phyloP scores from a whole-genome alignment of 2,113 vertebrate genomes.

The Isichthys henryi region DNA sequence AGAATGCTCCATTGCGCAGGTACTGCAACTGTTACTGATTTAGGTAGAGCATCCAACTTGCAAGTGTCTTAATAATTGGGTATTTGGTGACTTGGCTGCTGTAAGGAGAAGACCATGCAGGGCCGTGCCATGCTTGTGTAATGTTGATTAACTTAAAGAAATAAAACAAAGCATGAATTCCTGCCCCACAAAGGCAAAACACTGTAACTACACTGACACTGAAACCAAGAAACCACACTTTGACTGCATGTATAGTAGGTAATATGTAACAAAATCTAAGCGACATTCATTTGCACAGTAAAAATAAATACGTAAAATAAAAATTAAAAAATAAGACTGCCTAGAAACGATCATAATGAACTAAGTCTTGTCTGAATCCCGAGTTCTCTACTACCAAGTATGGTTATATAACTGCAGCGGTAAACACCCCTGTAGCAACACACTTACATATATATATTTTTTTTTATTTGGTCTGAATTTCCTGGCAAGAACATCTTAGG shows the following conservation, averaged over 20 bases:
- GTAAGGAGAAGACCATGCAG: neutral
- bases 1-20: slow-evolving; percentile 94
- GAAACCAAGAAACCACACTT: neutral
- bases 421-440: neutral
- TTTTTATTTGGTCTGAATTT: neutral
- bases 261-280: neutral
- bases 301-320: neutral
- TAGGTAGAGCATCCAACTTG: neutral
- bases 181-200: neutral
- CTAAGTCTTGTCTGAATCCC: neutral
- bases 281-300: neutral
- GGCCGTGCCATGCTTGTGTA: neutral
- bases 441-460: neutral
- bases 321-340: neutral
- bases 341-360: neutral
- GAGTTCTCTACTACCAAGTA: neutral
- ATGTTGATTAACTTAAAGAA: neutral
- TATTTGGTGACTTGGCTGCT: neutral
- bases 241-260: neutral
- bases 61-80: neutral
- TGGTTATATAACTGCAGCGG: neutral
- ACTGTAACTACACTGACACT: neutral
- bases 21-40: slow-evolving; percentile 34
- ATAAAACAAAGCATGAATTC: neutral
- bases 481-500: neutral